Conservation (phyloP, 37 sponge, comb jelly and placozoan genomes). For the Chondrosia reniformis region DNA sequence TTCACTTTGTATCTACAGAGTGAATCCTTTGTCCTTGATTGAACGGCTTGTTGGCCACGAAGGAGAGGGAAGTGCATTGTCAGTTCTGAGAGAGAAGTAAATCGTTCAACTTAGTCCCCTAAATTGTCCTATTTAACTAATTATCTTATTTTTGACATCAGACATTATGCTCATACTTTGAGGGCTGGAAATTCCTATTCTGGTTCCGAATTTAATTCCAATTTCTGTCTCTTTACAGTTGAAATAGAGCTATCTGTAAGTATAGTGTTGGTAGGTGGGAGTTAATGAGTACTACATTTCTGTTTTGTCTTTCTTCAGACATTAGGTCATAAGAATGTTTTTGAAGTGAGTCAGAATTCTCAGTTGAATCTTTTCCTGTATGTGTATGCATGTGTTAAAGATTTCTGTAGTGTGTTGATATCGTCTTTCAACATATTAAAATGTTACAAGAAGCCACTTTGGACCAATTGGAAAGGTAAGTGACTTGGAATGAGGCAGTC, state of each 20-base stretch:
- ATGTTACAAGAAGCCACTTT: constrained; percentile 21
- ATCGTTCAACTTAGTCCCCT: neutral
- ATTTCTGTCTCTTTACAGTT: no score
- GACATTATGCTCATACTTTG: neutral
- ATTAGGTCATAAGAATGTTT: no score
- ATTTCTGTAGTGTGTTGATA: neutral
- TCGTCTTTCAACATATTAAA: constrained; percentile 57
- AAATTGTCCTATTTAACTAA: neutral
- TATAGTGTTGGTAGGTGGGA: no score
- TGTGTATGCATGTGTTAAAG: neutral
- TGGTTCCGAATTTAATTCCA: no score
- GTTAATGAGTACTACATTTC: no score
- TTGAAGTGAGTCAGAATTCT: no score
- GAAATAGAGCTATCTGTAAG: no score
- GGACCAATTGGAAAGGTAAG: constrained; percentile 44
- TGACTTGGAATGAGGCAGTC: neutral
- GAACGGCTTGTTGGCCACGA: constrained; percentile 77
- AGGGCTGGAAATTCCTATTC: neutral
- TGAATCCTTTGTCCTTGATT: constrained; percentile 70
- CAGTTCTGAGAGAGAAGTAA: constrained; percentile 59
- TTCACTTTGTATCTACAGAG: constrained; percentile 24
- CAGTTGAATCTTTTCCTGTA: neutral
- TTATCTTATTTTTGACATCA: neutral
- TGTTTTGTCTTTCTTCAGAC: no score
- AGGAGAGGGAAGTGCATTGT: constrained; percentile 72